Evolutionary conservation across 2,888 invertebrate genomes (phyloP), one percentile per base, ranked within the genome.

Genomic region (Himalopsyche tibetana): DNA sequence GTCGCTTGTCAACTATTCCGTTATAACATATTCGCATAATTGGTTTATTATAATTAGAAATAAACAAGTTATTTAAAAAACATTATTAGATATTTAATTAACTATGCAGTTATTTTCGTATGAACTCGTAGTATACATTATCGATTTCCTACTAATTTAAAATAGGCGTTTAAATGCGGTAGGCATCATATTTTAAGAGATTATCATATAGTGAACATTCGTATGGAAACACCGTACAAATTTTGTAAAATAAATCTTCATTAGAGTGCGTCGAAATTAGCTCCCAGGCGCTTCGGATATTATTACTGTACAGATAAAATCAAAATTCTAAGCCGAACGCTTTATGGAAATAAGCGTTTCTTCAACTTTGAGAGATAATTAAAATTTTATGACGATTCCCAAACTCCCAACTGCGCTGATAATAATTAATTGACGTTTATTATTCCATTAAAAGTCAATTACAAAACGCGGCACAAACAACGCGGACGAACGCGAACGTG

Each of bases 151-250:
- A 74, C 38, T 74, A 74, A 74, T 38, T 38, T 36, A 63, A 6
- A 63, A 63, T 1, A 19, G 28, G 36, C 74, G 74, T 15, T 38
- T 12, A 36, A 12, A 36, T 36, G 36, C 12, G 19, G 74, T 12
- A 74, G 38, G 2, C 12, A 74, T 36, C 19, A 38, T 74, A 74
- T 38, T 36, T 74, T 74, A 74, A 11, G 74, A 74, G 74, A 74
- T 74, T 74, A 74, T 74, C 74, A 12, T 12, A 19, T 28, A 63
- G 19, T 3, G 19, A 12, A 74, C 12, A 2, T 15, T 9, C 38
- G 74, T 74, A 74, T 15, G 74, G 38, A 69, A 74, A 74, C 38
- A 74, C 74, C 74, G 74, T 74, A 74, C 74, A 74, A 74, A 74
- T 74, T n/a, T 74, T 12, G 38, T 74, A 15, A 74, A 74, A 74